Evolutionary conservation across 2,113 vertebrate genomes (phyloP).

Genomic region (Chaenocephalus aceratus): DNA sequence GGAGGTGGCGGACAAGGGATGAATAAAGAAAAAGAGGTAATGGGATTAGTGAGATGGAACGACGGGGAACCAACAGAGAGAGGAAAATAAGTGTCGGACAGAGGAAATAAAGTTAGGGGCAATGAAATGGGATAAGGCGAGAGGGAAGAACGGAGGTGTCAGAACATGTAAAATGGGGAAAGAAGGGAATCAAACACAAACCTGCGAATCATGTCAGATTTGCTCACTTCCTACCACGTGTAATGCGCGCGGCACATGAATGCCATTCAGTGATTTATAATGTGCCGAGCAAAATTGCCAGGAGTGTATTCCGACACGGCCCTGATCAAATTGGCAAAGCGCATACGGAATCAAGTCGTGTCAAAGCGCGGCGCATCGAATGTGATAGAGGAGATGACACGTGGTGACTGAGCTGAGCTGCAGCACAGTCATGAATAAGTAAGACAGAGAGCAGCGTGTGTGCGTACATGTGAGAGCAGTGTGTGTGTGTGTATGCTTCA

Average conservation of each 20-base stretch:
- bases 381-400: slow-evolving; percentile 55
- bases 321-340: slow-evolving; percentile 42
- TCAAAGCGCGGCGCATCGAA: slow-evolving; percentile 29
- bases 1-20: not conserved
- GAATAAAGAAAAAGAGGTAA: slow-evolving; percentile 35
- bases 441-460: not conserved
- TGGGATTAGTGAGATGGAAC: slow-evolving; percentile 13
- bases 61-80: not conserved
- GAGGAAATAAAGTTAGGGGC: slow-evolving; percentile 19
- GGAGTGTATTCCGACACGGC: slow-evolving; percentile 44
- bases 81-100: not conserved
- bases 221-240: slow-evolving; percentile 39
- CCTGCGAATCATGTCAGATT: slow-evolving; percentile 56
- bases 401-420: slow-evolving; percentile 46
- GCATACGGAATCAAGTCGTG: slow-evolving; percentile 57
- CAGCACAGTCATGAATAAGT: slow-evolving; percentile 60
- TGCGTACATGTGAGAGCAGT: slow-evolving; percentile 9
- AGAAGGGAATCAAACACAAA: slow-evolving; percentile 50
- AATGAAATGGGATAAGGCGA: slow-evolving; percentile 2
- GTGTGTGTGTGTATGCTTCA: slow-evolving; percentile 1
- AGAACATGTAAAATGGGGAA: not conserved
- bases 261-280: slow-evolving; percentile 51
- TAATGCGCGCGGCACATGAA: slow-evolving; percentile 45
- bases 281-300: slow-evolving; percentile 38
- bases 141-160: not conserved